Percentiles rank a stretch among this genome's conserved stretches.
These are phyloP conservation scores for Mesorhabditis spiculigera DNA, from an alignment of 2,888 invertebrate species.

Conservation along the genomic window DNA sequence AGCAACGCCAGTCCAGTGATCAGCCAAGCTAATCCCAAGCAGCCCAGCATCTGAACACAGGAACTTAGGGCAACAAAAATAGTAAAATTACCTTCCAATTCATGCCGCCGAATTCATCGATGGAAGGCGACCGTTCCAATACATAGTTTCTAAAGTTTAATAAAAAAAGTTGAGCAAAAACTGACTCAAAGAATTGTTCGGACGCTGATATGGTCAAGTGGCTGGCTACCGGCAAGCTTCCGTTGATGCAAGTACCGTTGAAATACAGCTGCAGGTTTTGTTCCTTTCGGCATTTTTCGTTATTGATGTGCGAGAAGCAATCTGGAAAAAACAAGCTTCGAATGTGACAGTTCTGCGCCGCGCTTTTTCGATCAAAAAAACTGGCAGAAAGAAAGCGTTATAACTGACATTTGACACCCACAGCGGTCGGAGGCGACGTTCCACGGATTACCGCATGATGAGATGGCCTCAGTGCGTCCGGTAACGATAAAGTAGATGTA, in stretches of 20 bases:
- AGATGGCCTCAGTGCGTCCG: conserved; percentile 2
- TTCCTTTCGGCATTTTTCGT: not conserved
- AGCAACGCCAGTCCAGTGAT: conserved; percentile 8
- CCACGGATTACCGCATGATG: conserved; percentile 13
- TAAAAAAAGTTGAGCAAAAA: too few species aligned
- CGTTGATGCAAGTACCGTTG: not conserved
- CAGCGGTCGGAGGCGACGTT: conserved; percentile 8
- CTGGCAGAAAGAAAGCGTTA: too few species aligned
- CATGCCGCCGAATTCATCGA: conserved; percentile 8
- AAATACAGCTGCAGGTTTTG: not conserved
- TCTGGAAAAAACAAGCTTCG: not conserved
- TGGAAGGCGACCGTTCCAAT: not conserved
- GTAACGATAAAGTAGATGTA: conserved; percentile 67
- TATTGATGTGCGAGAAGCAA: not conserved
- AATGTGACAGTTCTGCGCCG: not conserved
- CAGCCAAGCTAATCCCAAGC: conserved; percentile 8
- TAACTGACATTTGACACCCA: not conserved
- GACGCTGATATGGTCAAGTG: not conserved
- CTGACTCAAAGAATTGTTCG: conserved; percentile 13
- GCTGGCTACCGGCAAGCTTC: not conserved
- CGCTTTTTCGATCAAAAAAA: too few species aligned
- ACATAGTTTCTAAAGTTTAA: conserved; percentile 8
- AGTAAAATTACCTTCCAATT: conserved; percentile 7
- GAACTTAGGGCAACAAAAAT: not conserved
- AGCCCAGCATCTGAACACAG: not conserved